Conservation (phyloP, 1,140 invertebrate species). For the Mylabris phalerata region DNA sequence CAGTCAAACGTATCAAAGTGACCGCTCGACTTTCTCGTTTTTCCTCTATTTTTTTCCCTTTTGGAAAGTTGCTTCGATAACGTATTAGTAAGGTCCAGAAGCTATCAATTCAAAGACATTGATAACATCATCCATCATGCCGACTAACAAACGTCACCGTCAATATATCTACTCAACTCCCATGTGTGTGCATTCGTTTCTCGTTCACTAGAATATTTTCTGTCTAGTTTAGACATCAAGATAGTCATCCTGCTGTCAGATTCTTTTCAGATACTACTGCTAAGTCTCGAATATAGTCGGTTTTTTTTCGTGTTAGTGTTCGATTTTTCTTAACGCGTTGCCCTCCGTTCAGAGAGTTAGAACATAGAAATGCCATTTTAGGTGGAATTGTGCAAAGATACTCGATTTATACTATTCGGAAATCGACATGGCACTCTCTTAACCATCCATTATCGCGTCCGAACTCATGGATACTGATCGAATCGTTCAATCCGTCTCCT, state of each 20-base stretch:
- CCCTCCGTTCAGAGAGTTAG: neutral
- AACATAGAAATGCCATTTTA: conserved; percentile 13
- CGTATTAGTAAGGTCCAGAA: conserved; percentile 13
- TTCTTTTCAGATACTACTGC: conserved; percentile 8
- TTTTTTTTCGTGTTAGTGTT: too few species aligned
- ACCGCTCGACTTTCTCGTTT: conserved; percentile 8
- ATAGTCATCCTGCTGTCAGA: neutral
- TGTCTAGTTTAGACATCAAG: too few species aligned
- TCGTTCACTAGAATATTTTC: too few species aligned
- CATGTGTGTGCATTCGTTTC: too few species aligned
- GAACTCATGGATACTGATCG: neutral
- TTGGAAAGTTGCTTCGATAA: neutral
- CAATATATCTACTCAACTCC: neutral
- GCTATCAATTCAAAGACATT: conserved; percentile 14
- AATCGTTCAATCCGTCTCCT: neutral
- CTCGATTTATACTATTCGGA: conserved; percentile 8
- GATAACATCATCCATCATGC: conserved; percentile 15
- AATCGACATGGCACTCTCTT: conserved; percentile 12
- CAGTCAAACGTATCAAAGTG: neutral
- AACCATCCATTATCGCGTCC: conserved; percentile 10
- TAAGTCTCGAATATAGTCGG: too few species aligned
- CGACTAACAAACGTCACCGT: conserved; percentile 12
- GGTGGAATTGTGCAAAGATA: neutral
- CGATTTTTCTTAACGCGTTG: too few species aligned
- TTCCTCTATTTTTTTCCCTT: too few species aligned